A percentile compares a stretch with the other conserved stretches of the same genome.
Evolutionary conservation across 2,113 vertebrate genomes (phyloP).

Genomic region (Tiliqua scincoides): DNA sequence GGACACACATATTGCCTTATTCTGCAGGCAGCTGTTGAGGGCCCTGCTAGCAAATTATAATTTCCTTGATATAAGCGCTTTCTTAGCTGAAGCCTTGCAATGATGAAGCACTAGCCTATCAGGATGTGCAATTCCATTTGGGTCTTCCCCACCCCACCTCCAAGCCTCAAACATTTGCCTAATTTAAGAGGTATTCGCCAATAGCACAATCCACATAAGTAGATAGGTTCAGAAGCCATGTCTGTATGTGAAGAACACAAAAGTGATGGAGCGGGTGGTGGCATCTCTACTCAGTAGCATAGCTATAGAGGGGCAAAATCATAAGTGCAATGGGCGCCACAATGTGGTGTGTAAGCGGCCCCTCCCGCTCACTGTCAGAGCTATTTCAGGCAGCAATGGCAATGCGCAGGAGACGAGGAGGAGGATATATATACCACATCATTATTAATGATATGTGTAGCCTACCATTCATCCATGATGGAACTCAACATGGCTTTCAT

Average conservation of each 20-base stretch:
- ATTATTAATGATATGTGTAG: too few relatives aligned
- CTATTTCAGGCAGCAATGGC: too few relatives aligned
- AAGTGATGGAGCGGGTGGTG: background rate
- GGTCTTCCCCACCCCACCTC: background rate
- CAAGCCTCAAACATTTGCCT: background rate
- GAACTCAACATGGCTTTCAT: too few relatives aligned
- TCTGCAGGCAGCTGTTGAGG: conserved; percentile 67
- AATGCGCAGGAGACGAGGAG: too few relatives aligned
- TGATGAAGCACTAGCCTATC: background rate
- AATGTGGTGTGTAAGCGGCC: too few relatives aligned
- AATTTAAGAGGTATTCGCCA: background rate
- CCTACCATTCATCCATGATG: too few relatives aligned
- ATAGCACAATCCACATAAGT: rapidly evolving
- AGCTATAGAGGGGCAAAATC: too few relatives aligned
- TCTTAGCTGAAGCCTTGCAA: conserved; percentile 51
- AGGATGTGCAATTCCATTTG: background rate
- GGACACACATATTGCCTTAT: conserved; percentile 71
- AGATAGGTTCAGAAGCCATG: background rate
- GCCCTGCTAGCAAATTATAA: conserved; percentile 67
- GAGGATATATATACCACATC: too few relatives aligned
- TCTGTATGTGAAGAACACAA: background rate
- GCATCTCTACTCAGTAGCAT: too few relatives aligned
- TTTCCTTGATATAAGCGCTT: conserved; percentile 67
- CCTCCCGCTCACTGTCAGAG: too few relatives aligned
- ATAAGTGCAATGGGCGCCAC: rapidly evolving